These are phyloP conservation scores for Dicrurus megarhynchus DNA, from an alignment of 2,113 vertebrate genomes.

Conservation along the genomic window DNA sequence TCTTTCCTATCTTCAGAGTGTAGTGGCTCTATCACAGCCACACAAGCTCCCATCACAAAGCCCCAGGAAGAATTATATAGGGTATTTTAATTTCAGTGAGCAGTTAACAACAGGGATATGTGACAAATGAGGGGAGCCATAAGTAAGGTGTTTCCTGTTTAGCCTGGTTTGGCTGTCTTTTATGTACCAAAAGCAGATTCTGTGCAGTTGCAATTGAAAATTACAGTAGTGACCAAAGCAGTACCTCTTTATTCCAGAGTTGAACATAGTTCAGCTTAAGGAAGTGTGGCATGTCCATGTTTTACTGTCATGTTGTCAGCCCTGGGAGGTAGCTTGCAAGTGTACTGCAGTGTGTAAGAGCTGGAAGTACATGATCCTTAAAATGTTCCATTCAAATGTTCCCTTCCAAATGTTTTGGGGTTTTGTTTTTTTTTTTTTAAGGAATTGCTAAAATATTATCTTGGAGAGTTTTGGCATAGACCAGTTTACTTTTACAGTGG, in stretches of 20 bases:
- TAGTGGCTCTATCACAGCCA: neutral
- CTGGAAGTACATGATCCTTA: neutral
- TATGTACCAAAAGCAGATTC: neutral
- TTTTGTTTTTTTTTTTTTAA: neutral
- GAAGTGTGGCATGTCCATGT: neutral
- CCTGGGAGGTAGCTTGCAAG: neutral
- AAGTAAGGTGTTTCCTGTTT: neutral
- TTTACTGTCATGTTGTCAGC: neutral
- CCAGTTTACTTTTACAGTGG: neutral
- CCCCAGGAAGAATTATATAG: neutral
- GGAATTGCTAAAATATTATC: neutral
- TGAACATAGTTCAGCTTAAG: neutral
- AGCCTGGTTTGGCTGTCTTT: neutral
- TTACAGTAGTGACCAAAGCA: neutral
- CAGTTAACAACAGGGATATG: neutral
- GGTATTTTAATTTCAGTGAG: neutral
- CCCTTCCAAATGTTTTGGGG: neutral
- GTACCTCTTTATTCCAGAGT: neutral
- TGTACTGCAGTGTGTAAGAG: neutral
- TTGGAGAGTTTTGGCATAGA: neutral
- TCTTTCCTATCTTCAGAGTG: neutral
- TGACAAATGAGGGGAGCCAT: neutral
- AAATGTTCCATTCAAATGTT: neutral
- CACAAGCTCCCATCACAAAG: neutral
- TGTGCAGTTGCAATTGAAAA: neutral